Evolutionary conservation across 2,797 vertebrate species (phyloP).

Genomic region (Lateolabrax maculatus): DNA sequence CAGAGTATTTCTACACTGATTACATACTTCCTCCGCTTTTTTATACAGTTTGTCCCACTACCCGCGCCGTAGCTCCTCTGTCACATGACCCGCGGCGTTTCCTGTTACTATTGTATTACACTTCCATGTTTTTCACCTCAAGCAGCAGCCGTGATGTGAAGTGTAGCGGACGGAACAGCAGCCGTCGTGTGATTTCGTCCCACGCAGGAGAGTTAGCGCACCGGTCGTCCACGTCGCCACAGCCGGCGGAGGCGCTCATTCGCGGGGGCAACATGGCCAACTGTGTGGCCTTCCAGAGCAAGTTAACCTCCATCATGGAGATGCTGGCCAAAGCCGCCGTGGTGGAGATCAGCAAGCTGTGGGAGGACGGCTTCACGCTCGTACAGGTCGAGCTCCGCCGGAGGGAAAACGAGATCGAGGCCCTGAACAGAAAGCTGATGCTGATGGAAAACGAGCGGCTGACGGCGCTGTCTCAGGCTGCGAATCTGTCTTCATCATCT

Average conservation of each 20-base stretch:
- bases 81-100: conserved; percentile 66
- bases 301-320: conserved; percentile 84
- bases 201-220: background rate
- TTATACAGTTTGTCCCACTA: conserved; percentile 47
- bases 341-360: conserved; percentile 83
- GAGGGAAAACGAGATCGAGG: conserved; percentile 80
- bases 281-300: conserved; percentile 80
- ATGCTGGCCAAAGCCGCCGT: conserved; percentile 83
- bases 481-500: conserved; percentile 49
- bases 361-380: conserved; percentile 81
- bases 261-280: conserved; percentile 69
- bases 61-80: conserved; percentile 7
- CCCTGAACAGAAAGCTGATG: conserved; percentile 74
- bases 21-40: too few relatives aligned
- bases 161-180: background rate
- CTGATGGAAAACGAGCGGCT: conserved; percentile 75
- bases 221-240: background rate
- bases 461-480: conserved; percentile 7
- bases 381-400: conserved; percentile 80
- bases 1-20: too few relatives aligned
- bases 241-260: conserved; percentile 18
- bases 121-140: conserved; percentile 64
- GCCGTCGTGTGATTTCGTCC: background rate
- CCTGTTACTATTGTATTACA: conserved; percentile 70
- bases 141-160: conserved; percentile 53